Conservation (phyloP, 2,113 vertebrate species). For the sheep (Ovis aries) region DNA sequence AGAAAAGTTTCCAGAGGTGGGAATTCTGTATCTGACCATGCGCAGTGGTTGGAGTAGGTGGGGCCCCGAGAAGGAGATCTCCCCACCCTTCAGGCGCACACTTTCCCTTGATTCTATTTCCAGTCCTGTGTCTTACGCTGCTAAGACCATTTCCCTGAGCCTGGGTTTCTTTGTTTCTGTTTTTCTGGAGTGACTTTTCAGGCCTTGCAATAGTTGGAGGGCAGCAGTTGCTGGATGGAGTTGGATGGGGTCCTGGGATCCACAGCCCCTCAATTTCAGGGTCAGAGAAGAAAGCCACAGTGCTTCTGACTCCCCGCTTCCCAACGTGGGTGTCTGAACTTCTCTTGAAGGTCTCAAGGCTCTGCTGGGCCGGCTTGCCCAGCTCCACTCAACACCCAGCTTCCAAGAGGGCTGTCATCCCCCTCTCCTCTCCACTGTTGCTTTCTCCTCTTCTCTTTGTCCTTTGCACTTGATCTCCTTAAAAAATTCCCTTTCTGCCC, state of each 20-base stretch:
- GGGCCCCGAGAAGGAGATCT: not conserved
- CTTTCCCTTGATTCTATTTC: not conserved
- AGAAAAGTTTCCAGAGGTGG: not conserved
- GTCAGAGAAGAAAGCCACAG: not conserved
- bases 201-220: accelerated
- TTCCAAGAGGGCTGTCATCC: not conserved
- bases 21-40: accelerated
- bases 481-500: not conserved
- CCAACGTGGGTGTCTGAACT: not conserved
- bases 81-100: accelerated
- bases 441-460: not conserved
- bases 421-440: not conserved
- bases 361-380: too few relatives aligned
- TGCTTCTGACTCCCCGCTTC: accelerated
- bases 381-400: not conserved
- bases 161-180: not conserved
- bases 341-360: not conserved
- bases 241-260: not conserved
- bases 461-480: not conserved
- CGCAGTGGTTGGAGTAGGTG: accelerated
- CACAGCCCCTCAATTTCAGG: accelerated
- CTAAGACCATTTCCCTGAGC: not conserved
- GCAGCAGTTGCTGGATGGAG: accelerated
- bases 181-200: not conserved
- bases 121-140: too few relatives aligned